Percentiles rank a stretch among this genome's conserved stretches.
Conservation (phyloP, 2,113 vertebrate genomes). For the Oophaga pumilio region DNA sequence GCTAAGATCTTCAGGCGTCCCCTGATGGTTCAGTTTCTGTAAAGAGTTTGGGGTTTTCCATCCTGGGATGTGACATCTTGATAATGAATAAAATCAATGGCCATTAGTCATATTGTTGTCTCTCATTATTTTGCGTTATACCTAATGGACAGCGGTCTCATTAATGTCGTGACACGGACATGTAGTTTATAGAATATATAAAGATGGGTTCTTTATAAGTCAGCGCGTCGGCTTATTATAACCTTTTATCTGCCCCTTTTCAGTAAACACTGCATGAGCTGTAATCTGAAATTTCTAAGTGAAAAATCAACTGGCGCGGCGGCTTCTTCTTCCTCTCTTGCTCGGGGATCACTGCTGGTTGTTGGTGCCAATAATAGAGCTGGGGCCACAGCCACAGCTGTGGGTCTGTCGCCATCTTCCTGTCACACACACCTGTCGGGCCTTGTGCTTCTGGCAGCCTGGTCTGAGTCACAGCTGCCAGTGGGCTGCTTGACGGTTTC, state of each 20-base stretch:
- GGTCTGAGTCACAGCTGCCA: slow-evolving; percentile 45
- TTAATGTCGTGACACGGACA: neutral
- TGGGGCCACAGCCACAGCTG: slow-evolving; percentile 45
- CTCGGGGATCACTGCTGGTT: slow-evolving; percentile 12
- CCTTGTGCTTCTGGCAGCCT: slow-evolving; percentile 31
- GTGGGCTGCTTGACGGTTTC: slow-evolving; percentile 39
- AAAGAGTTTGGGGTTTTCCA: neutral
- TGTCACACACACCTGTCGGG: slow-evolving; percentile 48
- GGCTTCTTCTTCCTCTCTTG: slow-evolving; percentile 11
- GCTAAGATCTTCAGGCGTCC: neutral
- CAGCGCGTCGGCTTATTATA: neutral
- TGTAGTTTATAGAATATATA: neutral
- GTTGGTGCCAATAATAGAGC: slow-evolving; percentile 51
- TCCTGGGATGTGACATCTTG: neutral
- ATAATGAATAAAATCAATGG: too few relatives aligned
- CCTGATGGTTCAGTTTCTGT: neutral
- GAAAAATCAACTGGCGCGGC: slow-evolving; percentile 21
- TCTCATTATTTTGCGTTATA: neutral
- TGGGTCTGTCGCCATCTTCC: slow-evolving; percentile 41
- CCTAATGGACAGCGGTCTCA: neutral
- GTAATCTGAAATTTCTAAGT: slow-evolving; percentile 31
- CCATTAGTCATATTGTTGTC: neutral
- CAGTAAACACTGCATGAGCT: slow-evolving; percentile 34
- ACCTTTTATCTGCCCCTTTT: neutral
- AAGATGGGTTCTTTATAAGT: neutral